phyloP scores from a whole-genome alignment of 1,140 invertebrate genomes.

The Euwallacea similis region DNA sequence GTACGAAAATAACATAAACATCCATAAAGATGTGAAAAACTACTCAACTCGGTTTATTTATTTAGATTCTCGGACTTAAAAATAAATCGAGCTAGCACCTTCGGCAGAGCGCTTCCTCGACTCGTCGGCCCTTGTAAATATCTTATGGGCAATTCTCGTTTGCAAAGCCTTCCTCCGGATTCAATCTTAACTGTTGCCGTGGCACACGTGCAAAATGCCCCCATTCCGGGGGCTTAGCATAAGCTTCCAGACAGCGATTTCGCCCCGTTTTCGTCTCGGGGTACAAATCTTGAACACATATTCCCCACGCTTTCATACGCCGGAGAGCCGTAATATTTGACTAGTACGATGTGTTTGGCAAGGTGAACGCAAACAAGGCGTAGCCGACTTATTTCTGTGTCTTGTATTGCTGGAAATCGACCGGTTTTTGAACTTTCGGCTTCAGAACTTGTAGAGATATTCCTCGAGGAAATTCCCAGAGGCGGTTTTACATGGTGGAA shows the following conservation, averaged over 20 bases:
- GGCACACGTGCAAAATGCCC: conserved; percentile 30
- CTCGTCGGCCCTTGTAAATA: conserved; percentile 47
- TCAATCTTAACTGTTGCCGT: conserved; percentile 46
- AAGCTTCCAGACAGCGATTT: conserved; percentile 32
- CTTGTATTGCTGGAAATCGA: no score
- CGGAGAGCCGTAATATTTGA: conserved; percentile 18
- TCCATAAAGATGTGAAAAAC: not conserved
- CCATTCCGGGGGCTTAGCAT: conserved; percentile 27
- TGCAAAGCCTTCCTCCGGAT: conserved; percentile 40
- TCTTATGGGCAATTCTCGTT: conserved; percentile 46
- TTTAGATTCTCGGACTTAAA: not conserved
- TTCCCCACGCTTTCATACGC: conserved; percentile 16
- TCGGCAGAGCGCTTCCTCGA: not conserved
- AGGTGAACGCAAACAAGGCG: not conserved
- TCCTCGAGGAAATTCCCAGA: no score
- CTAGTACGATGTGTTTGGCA: conserved; percentile 4
- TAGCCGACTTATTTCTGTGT: not conserved
- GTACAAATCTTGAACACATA: conserved; percentile 32
- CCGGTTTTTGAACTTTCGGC: no score
- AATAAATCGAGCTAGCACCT: not conserved
- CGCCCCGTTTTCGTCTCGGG: conserved; percentile 28
- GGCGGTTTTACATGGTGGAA: no score
- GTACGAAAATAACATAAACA: no score
- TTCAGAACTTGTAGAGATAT: no score
- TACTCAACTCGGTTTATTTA: not conserved